These are phyloP conservation scores for Alviniconcha strummeri DNA, from an alignment of 2,888 invertebrate species.

Conservation along the genomic window DNA sequence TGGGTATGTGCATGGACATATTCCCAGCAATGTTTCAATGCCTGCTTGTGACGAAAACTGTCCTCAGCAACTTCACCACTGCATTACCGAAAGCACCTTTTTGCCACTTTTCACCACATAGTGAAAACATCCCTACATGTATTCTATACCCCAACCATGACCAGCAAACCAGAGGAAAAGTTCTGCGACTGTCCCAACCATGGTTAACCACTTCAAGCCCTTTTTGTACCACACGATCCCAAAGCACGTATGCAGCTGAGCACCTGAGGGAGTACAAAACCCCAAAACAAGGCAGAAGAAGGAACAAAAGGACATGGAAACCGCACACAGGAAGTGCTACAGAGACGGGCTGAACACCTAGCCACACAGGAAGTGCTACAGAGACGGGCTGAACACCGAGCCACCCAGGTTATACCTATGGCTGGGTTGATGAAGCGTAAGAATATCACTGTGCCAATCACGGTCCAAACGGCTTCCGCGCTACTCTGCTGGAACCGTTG, in stretches of 20 bases:
- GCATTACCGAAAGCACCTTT: no score
- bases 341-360: neutral
- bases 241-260: neutral
- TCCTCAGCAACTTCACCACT: no score
- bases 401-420: constrained; percentile 76
- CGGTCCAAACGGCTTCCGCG: constrained; percentile 80
- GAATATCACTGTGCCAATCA: constrained; percentile 92
- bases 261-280: neutral
- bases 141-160: no score
- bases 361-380: neutral
- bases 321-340: neutral
- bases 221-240: no score
- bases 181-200: no score
- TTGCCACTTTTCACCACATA: no score
- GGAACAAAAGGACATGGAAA: neutral
- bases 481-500: constrained; percentile 72
- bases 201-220: no score
- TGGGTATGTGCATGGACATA: no score
- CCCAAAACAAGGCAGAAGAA: neutral
- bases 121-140: no score
- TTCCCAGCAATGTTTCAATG: no score
- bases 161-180: no score
- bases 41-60: no score
- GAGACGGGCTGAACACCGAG: neutral
- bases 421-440: constrained; percentile 98